Evolutionary conservation across 1,140 invertebrate genomes (phyloP).

Genomic region (honey bee (Apis mellifera)): DNA sequence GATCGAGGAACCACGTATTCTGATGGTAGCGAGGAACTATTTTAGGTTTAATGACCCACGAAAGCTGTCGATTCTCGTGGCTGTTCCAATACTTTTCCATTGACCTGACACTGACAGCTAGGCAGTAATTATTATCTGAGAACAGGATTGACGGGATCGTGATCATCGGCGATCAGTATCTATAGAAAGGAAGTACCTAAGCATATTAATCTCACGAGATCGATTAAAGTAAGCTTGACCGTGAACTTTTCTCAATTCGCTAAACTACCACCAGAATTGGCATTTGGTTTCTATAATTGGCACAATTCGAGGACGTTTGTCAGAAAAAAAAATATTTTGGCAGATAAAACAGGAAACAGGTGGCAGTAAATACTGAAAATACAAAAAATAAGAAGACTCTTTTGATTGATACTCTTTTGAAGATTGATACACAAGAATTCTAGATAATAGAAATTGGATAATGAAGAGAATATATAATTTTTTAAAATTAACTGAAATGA

Average conservation of each 20-base stretch:
- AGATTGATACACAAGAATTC: no score
- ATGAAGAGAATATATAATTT: background rate
- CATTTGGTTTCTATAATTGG: slow-evolving; percentile 44
- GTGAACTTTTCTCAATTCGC: slow-evolving; percentile 50
- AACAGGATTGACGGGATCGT: slow-evolving; percentile 54
- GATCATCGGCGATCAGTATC: slow-evolving; percentile 39
- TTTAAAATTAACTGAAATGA: no score
- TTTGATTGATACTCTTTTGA: no score
- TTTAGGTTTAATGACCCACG: slow-evolving; percentile 58
- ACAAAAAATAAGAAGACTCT: no score
- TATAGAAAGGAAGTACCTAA: slow-evolving; percentile 28
- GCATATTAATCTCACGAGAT: slow-evolving; percentile 43
- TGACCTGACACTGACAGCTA: slow-evolving; percentile 57
- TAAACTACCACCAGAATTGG: background rate
- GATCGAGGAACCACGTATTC: background rate
- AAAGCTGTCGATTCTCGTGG: slow-evolving; percentile 58
- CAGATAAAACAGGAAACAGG: background rate
- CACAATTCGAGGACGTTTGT: slow-evolving; percentile 32
- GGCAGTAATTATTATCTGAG: slow-evolving; percentile 57
- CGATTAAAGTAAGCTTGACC: slow-evolving; percentile 56
- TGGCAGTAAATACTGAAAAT: background rate
- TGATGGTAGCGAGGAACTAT: slow-evolving; percentile 25
- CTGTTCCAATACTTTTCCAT: slow-evolving; percentile 53
- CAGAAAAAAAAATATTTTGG: slow-evolving; percentile 16
- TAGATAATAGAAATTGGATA: slow-evolving; percentile 22